Evolutionary conservation across 2,888 invertebrate genomes (phyloP), one percentile per base, ranked within the genome.

Genomic region (Hofmannophila pseudospretella): DNA sequence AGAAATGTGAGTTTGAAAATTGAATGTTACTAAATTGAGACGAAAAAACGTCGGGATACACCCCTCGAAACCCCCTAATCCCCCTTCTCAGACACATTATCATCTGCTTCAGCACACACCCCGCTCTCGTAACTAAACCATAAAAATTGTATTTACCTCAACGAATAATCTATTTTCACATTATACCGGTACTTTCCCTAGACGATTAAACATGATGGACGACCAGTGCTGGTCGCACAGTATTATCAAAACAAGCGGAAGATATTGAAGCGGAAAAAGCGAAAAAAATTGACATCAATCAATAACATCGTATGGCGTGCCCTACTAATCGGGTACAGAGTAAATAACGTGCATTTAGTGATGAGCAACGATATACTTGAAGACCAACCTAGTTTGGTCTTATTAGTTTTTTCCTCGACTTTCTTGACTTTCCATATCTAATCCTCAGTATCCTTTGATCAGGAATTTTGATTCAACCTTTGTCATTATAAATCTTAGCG

Each of bases 211-310:
- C 65, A 67, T 72, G 68, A 76, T 67, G 54, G 58, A 72, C 51
- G 67, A 68, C 57, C 55, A 55, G 54, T 51, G 51, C 55, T 57
- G 55, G 49, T 53, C 53, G 49, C 50, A 46, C 39, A 48, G 52
- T 50, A 42, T 55, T 52, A 53, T 54, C 43, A 45, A 56, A 54
- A 51, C 41, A 47, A 34, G 34, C 41, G 34, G 36, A 50, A 41
- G 44, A 45, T 42, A 47, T 39, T n/a, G n/a, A n/a, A n/a, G n/a
- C n/a, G n/a, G n/a, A n/a, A n/a, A 28, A 54, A 44, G 54, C 54
- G 56, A 59, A 62, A 68, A 70, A 67, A 64, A 54, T 34, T 62
- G 49, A 58, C 64, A 73, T 63, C 65, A 75, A 79, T 80, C 77
- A 74, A 77, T 76, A 67, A 60, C 51, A 57, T 52, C 51, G 44